Conservation (phyloP, 2,797 vertebrate species). For the Sebastes nivosus region DNA sequence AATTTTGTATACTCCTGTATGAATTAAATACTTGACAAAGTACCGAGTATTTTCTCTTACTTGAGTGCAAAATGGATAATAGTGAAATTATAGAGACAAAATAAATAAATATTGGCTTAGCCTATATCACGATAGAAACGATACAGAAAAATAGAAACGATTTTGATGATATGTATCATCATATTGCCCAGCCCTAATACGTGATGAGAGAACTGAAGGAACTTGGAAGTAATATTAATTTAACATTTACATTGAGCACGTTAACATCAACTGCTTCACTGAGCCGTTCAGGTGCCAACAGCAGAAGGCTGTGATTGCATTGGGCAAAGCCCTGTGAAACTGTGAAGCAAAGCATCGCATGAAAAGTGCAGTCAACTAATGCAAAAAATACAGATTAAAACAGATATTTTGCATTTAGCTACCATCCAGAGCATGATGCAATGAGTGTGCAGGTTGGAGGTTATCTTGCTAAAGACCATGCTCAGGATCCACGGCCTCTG, state of each 20-base stretch:
- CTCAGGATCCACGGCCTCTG: neutral
- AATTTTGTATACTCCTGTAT: no score
- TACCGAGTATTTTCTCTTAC: no score
- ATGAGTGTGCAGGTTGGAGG: neutral
- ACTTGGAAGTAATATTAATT: neutral
- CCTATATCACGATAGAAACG: no score
- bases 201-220: neutral
- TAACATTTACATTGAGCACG: constrained; percentile 10
- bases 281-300: constrained; percentile 20
- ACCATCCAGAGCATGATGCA: neutral
- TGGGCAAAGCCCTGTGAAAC: constrained; percentile 20
- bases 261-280: constrained; percentile 16
- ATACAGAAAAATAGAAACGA: no score
- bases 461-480: neutral
- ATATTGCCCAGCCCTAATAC: neutral
- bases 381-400: constrained; percentile 1
- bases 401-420: neutral
- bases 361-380: neutral
- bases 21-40: no score
- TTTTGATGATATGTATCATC: no score
- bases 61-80: no score
- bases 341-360: neutral
- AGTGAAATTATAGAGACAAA: no score
- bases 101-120: no score
- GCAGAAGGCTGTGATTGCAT: constrained; percentile 14